Evolutionary conservation across 2,888 invertebrate species (phyloP).

Genomic region (Cephus nigrinus): DNA sequence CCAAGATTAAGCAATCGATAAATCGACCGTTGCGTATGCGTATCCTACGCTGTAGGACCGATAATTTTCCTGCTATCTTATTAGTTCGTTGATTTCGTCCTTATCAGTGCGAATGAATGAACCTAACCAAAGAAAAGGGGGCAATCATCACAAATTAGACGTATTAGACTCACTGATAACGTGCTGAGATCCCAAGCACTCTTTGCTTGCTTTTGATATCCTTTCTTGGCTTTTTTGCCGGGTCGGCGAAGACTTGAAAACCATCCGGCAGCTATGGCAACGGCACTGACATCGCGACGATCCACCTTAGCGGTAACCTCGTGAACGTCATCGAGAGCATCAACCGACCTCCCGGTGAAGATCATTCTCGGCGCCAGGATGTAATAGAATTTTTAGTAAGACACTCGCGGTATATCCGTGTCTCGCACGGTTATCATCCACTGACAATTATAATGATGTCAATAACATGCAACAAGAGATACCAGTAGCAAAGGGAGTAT

Average conservation of each 20-base stretch:
- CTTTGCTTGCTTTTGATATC: conserved; percentile 55
- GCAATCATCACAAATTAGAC: background rate
- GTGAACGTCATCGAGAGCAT: conserved; percentile 53
- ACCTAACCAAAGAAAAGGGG: background rate
- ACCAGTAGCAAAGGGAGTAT: background rate
- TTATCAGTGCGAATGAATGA: background rate
- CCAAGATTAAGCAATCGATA: background rate
- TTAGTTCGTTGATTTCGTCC: background rate
- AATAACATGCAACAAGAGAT: background rate
- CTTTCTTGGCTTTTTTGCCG: conserved; percentile 62
- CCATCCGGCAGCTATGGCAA: conserved; percentile 76
- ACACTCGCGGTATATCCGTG: background rate
- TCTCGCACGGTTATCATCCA: background rate
- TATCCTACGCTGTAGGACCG: background rate
- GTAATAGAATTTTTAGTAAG: background rate
- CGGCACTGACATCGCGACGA: conserved; percentile 50
- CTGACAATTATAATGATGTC: background rate
- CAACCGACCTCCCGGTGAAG: conserved; percentile 59
- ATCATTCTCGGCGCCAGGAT: conserved; percentile 45
- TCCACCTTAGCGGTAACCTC: conserved; percentile 33
- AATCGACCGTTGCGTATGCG: background rate
- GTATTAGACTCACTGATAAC: conserved; percentile 68
- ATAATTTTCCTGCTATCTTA: background rate
- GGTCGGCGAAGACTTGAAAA: conserved; percentile 81
- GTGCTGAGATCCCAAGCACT: conserved; percentile 74